These are phyloP conservation scores for Chanos chanos DNA, from an alignment of 2,797 vertebrate genomes.

Conservation along the genomic window DNA sequence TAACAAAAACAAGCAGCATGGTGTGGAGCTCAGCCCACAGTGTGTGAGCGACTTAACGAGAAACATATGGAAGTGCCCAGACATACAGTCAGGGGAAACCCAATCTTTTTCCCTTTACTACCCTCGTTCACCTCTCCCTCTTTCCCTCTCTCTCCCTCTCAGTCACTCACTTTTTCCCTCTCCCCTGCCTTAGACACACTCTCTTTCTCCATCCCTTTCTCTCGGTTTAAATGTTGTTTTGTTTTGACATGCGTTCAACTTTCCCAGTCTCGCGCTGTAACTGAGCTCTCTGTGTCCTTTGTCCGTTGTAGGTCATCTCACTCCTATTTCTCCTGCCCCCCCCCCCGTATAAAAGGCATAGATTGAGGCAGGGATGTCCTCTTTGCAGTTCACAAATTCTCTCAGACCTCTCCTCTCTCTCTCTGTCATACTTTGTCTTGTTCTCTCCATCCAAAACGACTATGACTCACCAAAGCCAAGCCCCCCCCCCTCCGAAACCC, in stretches of 20 bases:
- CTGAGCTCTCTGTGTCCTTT: no score
- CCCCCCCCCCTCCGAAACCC: no score
- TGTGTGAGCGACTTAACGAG: conserved; percentile 80
- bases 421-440: not conserved
- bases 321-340: not conserved
- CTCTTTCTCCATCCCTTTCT: conserved; percentile 3
- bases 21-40: conserved; percentile 73
- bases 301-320: not conserved
- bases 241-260: conserved; percentile 1
- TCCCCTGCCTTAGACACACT: conserved; percentile 42
- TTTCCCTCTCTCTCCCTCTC: conserved; percentile 44
- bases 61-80: conserved; percentile 79
- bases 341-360: not conserved
- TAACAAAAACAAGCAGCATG: conserved; percentile 78
- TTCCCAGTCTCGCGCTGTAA: conserved; percentile 11
- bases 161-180: conserved; percentile 35
- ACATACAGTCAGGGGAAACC: conserved; percentile 80
- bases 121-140: conserved; percentile 34
- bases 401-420: conserved; percentile 7
- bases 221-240: no score
- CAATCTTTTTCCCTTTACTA: conserved; percentile 62
- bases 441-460: conserved; percentile 16
- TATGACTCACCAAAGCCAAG: no score
- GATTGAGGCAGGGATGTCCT: conserved; percentile 1
- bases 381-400: not conserved